phyloP scores from a whole-genome alignment of 2,797 vertebrate species.

The Muscicapa striata region DNA sequence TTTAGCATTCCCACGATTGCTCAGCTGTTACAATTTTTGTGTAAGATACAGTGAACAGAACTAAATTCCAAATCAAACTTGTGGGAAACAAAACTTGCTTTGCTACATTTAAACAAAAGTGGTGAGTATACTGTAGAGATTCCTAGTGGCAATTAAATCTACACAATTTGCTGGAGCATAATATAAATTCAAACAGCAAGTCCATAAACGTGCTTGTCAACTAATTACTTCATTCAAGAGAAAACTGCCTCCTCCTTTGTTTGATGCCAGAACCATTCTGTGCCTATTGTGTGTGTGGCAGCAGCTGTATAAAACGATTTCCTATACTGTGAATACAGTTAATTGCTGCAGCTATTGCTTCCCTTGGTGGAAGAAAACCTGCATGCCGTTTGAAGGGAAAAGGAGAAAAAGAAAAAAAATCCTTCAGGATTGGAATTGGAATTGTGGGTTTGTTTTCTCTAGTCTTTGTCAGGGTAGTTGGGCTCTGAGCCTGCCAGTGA shows the following conservation, averaged over 20 bases:
- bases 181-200: background rate
- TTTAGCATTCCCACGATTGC: background rate
- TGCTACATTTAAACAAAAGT: background rate
- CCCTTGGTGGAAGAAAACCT: background rate
- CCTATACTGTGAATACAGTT: slow-evolving; percentile 26
- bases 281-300: background rate
- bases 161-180: background rate
- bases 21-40: background rate
- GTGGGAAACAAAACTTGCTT: background rate
- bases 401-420: background rate
- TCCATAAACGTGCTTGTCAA: background rate
- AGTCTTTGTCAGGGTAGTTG: background rate
- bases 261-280: background rate
- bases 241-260: slow-evolving; percentile 13
- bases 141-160: background rate
- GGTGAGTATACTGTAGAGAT: background rate
- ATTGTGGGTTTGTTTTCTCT: background rate
- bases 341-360: slow-evolving; percentile 6
- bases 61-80: background rate
- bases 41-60: background rate
- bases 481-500: background rate
- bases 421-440: background rate
- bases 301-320: slow-evolving; percentile 19
- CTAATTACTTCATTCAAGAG: slow-evolving; percentile 30
- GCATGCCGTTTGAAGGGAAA: background rate